Percentiles rank a stretch among this genome's conserved stretches.
phyloP scores from a whole-genome alignment of 2,113 vertebrate species.

The Trematocara marginatum region DNA sequence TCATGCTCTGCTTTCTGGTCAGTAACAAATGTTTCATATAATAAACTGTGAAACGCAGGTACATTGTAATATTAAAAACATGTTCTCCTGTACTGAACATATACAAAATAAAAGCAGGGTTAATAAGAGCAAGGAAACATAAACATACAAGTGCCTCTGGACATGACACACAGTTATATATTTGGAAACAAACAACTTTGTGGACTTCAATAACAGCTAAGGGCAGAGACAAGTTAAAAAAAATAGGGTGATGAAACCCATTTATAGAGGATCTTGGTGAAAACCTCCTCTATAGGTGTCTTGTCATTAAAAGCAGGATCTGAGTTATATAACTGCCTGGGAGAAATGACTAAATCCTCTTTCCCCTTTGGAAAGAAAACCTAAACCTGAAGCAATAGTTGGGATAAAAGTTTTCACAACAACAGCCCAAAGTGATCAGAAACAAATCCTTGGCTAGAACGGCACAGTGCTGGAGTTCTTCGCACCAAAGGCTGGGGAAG shows the following conservation, averaged over 20 bases:
- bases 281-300: not conserved
- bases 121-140: not conserved
- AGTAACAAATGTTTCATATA: not conserved
- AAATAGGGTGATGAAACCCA: not conserved
- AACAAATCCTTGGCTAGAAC: conserved; percentile 16
- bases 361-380: not conserved
- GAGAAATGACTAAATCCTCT: not conserved
- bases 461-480: not conserved
- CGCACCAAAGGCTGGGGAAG: not conserved
- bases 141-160: not conserved
- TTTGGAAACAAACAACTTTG: not conserved
- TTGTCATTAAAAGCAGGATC: not conserved
- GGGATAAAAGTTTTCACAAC: not conserved
- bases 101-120: not conserved
- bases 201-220: not conserved
- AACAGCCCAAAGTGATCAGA: conserved; percentile 34
- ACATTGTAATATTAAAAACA: not conserved
- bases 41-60: not conserved
- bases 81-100: not conserved
- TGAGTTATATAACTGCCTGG: not conserved
- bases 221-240: not conserved
- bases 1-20: not conserved
- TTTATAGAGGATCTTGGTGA: not conserved
- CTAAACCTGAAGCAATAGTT: not conserved
- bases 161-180: not conserved